These are phyloP conservation scores for Stenopsyche tienmushanensis DNA, from an alignment of 1,140 invertebrate genomes.

Conservation along the genomic window DNA sequence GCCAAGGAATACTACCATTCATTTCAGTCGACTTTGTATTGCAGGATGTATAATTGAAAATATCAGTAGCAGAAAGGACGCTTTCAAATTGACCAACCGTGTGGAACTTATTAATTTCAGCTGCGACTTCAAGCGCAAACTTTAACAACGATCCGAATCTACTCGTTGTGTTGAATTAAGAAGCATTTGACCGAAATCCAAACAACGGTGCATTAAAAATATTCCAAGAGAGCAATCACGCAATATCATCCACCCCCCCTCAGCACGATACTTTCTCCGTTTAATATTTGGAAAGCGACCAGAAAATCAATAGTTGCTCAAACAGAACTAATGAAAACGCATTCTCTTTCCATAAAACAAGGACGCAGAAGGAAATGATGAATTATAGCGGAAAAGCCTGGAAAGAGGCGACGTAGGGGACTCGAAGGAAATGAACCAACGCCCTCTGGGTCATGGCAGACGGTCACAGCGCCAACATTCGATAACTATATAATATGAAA, in stretches of 20 bases:
- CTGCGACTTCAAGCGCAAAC: no score
- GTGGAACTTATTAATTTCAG: neutral
- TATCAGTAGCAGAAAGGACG: slow-evolving; percentile 12
- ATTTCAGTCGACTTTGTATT: neutral
- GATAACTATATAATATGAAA: no score
- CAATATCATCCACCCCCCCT: no score
- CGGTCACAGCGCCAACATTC: no score
- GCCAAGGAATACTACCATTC: neutral
- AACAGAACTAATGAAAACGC: slow-evolving; percentile 31
- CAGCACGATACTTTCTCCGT: no score
- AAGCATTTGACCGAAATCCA: no score
- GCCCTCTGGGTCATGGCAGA: neutral
- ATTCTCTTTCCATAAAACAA: slow-evolving; percentile 24
- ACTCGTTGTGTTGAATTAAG: no score
- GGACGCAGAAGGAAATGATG: slow-evolving; percentile 29
- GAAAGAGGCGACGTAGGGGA: neutral
- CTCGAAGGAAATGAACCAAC: slow-evolving; percentile 18
- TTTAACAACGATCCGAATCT: no score
- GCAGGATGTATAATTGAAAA: slow-evolving; percentile 22
- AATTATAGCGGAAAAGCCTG: slow-evolving; percentile 22
- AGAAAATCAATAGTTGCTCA: no score
- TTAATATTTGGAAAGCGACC: no score
- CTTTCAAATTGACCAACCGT: neutral
- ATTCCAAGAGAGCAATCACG: no score
- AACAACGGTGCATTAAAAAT: no score